These are phyloP conservation scores for Kradibia gibbosae DNA, from an alignment of 1,140 invertebrate species.

Conservation along the genomic window DNA sequence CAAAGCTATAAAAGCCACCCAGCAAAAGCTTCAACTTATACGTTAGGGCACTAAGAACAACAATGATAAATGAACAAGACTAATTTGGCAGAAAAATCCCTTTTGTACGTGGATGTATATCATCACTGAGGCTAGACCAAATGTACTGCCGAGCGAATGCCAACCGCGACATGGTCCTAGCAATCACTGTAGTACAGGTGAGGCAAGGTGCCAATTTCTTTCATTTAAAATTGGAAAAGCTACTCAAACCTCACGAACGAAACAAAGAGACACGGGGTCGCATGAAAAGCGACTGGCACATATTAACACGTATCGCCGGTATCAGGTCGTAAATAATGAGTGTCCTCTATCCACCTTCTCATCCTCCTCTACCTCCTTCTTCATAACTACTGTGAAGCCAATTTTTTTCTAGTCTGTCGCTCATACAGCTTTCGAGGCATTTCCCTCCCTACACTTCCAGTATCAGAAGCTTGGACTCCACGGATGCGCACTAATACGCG, in stretches of 20 bases:
- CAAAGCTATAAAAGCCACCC: no score
- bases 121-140: no score
- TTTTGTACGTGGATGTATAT: no score
- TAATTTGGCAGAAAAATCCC: no score
- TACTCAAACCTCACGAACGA: background rate
- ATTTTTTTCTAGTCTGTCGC: background rate
- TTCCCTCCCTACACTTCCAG: background rate
- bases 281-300: background rate
- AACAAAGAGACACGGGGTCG: background rate
- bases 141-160: background rate
- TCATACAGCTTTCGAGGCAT: background rate
- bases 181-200: background rate
- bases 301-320: background rate
- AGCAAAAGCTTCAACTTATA: no score
- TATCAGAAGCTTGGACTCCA: background rate
- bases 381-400: background rate
- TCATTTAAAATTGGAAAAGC: background rate
- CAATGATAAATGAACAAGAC: no score
- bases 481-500: no score
- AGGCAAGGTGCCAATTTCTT: conserved; percentile 8
- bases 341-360: conserved; percentile 1
- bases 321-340: conserved; percentile 4
- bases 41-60: no score
- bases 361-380: background rate
- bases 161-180: no score